A percentile compares a stretch with the other conserved stretches of the same genome.
phyloP scores from a whole-genome alignment of 64 coral and sea anemone species.

The Stichodactyla mertensii region DNA sequence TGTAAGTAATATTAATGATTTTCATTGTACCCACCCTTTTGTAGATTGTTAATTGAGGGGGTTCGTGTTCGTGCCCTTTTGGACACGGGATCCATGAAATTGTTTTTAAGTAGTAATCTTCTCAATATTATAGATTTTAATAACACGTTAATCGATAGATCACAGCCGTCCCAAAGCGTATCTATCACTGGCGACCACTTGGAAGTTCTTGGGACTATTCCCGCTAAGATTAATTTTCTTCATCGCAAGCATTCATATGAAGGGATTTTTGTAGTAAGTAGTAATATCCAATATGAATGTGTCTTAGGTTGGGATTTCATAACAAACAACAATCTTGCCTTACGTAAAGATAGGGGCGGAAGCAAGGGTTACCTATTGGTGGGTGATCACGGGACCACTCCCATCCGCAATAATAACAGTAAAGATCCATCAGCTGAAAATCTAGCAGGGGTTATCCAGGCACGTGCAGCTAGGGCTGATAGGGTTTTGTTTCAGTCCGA shows the following conservation, averaged over 20 bases:
- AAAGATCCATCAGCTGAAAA: neutral
- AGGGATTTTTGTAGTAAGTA: neutral
- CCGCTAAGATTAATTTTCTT: neutral
- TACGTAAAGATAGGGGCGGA: neutral
- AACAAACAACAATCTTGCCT: neutral
- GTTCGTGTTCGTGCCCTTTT: too few species aligned
- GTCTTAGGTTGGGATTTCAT: neutral
- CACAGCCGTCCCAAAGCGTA: too few species aligned
- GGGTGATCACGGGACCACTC: neutral
- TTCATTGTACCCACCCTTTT: too few species aligned
- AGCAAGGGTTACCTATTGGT: neutral
- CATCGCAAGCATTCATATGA: neutral
- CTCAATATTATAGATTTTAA: too few species aligned
- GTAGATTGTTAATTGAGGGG: too few species aligned
- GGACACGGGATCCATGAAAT: too few species aligned
- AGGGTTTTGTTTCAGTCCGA: neutral
- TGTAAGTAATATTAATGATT: too few species aligned
- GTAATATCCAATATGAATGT: neutral
- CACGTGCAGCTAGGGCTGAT: neutral
- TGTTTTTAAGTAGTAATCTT: too few species aligned
- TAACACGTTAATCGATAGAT: too few species aligned
- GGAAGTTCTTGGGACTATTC: neutral
- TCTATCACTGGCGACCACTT: neutral
- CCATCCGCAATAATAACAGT: neutral
- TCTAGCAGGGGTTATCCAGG: neutral